A percentile compares a stretch with the other conserved stretches of the same genome.
These are phyloP conservation scores for Mus spretus DNA, from an alignment of 2,797 vertebrate genomes.

Conservation along the genomic window DNA sequence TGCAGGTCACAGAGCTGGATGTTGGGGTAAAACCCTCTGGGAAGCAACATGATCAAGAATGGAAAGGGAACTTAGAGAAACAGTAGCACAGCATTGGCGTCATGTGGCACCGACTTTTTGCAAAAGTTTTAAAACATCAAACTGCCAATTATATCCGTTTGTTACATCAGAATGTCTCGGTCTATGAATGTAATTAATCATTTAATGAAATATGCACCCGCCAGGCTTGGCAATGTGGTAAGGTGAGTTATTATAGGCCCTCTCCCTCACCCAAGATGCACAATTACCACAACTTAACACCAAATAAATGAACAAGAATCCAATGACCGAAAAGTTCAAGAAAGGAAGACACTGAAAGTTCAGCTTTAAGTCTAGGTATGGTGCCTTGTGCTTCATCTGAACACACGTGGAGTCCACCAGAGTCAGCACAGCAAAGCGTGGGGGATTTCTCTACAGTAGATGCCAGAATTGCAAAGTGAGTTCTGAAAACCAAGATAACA, in stretches of 20 bases:
- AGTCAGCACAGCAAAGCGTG: not conserved
- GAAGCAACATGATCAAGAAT: not conserved
- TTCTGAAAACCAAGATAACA: not conserved
- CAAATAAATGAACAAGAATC: not conserved
- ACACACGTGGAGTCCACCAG: not conserved
- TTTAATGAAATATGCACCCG: not conserved
- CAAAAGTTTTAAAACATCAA: slow-evolving; percentile 6
- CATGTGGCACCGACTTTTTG: not conserved
- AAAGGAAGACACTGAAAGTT: slow-evolving; percentile 25
- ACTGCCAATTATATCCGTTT: not conserved
- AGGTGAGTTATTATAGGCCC: not conserved
- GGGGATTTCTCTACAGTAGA: not conserved
- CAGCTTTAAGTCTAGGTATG: not conserved
- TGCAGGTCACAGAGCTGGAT: not conserved
- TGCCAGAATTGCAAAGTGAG: not conserved
- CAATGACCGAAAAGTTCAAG: not conserved
- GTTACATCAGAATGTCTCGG: not conserved
- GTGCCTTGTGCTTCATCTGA: slow-evolving; percentile 4
- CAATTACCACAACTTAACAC: not conserved
- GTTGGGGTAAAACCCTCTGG: not conserved
- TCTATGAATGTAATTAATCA: not conserved
- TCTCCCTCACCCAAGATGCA: not conserved
- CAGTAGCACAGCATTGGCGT: not conserved
- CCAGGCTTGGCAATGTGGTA: not conserved
- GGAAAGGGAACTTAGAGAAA: not conserved